Base-by-base conservation (phyloP, 2,113 vertebrate genomes). In the Sinocyclocheilus anophthalmus region DNA sequence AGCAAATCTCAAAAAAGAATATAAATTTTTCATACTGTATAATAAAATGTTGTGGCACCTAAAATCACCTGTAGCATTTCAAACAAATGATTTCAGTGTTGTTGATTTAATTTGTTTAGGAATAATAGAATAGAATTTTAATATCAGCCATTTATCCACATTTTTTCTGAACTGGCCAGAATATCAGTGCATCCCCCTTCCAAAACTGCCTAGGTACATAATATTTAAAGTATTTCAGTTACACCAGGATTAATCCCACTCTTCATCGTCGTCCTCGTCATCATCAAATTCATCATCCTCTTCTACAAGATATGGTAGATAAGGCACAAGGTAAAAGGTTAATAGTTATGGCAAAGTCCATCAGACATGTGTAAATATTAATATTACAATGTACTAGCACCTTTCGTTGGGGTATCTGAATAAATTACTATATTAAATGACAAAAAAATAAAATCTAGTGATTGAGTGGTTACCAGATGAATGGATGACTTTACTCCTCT, bases 401-500 rank as follows among this genome's bases (percentile, higher is more conserved):
- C n/a, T n/a, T n/a, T n/a, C n/a, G n/a, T n/a, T n/a, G n/a, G n/a
- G n/a, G n/a, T n/a, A n/a, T n/a, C n/a, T n/a, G n/a, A n/a, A n/a
- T n/a, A n/a, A n/a, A n/a, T 57, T 37, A n/a, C 11, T 7, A 53
- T 37, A 8, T 42, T n/a, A 8, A 77, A 8, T 45, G 16, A 79
- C 45, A 13, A 50, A 12, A 24, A 83, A 2, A 45, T 11, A 24
- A 83, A 57, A 24, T 18, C 3, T 33, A 50, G 9, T 30, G 18
- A 82, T 26, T 30, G 63, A 26, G 22, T 87, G 48, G 67, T 87
- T 91, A 98, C 97, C 97, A 2, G 97, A 98, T 12, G 97, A 97
- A 85, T 98, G 97, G 83, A 98, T 98, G 88, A 88, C 97, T 93
- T 94, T 96, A 90, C 96, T 97, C 86, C 97, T 94, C 91, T 98